A percentile compares a stretch with the other conserved stretches of the same genome.
These are phyloP conservation scores for Siphlonurus alternatus DNA, from an alignment of 2,888 invertebrate species.

Conservation along the genomic window DNA sequence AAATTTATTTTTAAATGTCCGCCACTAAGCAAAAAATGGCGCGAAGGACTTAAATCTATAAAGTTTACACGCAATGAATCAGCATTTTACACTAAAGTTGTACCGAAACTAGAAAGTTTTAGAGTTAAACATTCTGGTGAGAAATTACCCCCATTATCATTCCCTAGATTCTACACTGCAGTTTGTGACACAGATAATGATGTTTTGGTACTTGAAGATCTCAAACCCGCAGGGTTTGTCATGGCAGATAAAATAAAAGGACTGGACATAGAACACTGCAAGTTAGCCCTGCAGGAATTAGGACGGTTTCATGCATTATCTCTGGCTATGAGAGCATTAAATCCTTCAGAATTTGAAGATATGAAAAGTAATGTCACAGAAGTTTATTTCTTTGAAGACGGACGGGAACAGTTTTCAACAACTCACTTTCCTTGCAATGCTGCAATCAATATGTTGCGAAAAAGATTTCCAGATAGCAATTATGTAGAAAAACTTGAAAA, in stretches of 20 bases:
- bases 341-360: slow-evolving; percentile 3
- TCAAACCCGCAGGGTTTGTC: slow-evolving; percentile 13
- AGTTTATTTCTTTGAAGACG: background rate
- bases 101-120: background rate
- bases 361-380: background rate
- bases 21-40: slow-evolving; percentile 1
- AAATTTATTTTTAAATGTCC: slow-evolving; percentile 7
- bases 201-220: slow-evolving; percentile 14
- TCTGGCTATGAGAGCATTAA: slow-evolving; percentile 7
- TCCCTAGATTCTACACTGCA: background rate
- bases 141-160: background rate
- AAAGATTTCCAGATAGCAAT: background rate
- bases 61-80: slow-evolving; percentile 5
- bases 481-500: background rate
- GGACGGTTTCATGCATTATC: slow-evolving; percentile 13
- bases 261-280: slow-evolving; percentile 13
- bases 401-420: background rate
- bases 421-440: slow-evolving; percentile 1
- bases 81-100: slow-evolving; percentile 4
- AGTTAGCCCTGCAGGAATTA: slow-evolving; percentile 13
- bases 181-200: background rate
- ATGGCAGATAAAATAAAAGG: slow-evolving; percentile 13
- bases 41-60: background rate
- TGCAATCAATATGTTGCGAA: background rate
- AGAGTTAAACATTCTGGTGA: background rate